Conservation (phyloP, 2,113 vertebrate species). For the Okapia johnstoni region DNA sequence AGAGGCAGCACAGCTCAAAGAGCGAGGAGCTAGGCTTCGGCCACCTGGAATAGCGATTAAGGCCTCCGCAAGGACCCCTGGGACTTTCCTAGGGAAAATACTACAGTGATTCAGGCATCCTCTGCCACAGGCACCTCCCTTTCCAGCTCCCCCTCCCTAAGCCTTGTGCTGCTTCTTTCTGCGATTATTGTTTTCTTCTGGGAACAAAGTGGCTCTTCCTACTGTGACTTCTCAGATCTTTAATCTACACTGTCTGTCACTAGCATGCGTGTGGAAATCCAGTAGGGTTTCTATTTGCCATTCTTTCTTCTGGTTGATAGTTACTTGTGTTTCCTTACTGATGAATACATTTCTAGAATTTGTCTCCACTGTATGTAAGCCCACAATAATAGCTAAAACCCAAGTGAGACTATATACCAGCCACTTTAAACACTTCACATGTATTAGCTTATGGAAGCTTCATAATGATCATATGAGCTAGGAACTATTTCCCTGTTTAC, state of each 20-base stretch:
- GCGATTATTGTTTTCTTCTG: neutral
- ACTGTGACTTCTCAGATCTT: neutral
- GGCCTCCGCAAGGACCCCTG: neutral
- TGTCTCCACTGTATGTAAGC: no score
- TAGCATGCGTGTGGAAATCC: neutral
- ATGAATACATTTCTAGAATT: rapidly evolving
- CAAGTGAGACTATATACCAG: neutral
- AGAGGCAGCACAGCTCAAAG: neutral
- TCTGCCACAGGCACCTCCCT: neutral
- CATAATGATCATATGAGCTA: neutral
- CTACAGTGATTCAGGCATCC: neutral
- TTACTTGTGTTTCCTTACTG: neutral
- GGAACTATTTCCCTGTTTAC: neutral
- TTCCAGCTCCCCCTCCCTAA: neutral
- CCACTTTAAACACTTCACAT: neutral
- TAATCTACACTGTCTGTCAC: neutral
- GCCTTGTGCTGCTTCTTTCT: neutral
- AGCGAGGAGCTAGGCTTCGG: neutral
- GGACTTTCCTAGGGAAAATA: neutral
- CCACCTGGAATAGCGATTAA: neutral
- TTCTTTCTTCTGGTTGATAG: neutral
- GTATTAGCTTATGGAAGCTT: neutral
- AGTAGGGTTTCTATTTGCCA: neutral
- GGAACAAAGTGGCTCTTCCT: neutral
- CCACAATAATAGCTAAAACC: neutral